These are phyloP conservation scores for Glaucidium brasilianum DNA, from an alignment of 2,113 vertebrate species.

Conservation along the genomic window DNA sequence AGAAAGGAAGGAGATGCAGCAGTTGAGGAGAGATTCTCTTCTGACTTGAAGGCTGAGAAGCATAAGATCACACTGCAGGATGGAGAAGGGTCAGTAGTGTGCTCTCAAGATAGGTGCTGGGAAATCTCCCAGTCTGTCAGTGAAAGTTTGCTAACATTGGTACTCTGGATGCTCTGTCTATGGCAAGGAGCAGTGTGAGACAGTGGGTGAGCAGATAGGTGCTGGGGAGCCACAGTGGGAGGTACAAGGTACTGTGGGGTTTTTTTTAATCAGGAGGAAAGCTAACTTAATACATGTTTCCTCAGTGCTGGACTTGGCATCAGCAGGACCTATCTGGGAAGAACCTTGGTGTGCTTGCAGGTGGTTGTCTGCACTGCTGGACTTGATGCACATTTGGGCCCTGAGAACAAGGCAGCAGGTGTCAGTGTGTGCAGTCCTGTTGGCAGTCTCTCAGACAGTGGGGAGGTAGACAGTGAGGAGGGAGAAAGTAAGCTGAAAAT, in stretches of 20 bases:
- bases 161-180: neutral
- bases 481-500: neutral
- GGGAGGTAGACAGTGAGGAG: too few relatives aligned
- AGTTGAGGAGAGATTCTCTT: neutral
- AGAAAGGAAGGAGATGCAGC: neutral
- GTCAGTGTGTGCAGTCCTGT: neutral
- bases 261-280: neutral
- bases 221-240: neutral
- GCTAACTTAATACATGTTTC: neutral
- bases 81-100: neutral
- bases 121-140: neutral
- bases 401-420: neutral
- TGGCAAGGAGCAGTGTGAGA: neutral
- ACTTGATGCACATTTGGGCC: neutral
- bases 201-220: neutral
- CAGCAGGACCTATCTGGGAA: neutral
- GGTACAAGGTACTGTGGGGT: too few relatives aligned
- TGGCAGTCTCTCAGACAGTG: neutral
- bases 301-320: neutral
- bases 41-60: neutral
- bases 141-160: neutral
- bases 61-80: neutral
- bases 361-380: neutral
- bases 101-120: neutral
- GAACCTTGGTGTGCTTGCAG: neutral